These are phyloP conservation scores for Nannospalax galili DNA, from an alignment of 2,113 vertebrate species.

Conservation along the genomic window DNA sequence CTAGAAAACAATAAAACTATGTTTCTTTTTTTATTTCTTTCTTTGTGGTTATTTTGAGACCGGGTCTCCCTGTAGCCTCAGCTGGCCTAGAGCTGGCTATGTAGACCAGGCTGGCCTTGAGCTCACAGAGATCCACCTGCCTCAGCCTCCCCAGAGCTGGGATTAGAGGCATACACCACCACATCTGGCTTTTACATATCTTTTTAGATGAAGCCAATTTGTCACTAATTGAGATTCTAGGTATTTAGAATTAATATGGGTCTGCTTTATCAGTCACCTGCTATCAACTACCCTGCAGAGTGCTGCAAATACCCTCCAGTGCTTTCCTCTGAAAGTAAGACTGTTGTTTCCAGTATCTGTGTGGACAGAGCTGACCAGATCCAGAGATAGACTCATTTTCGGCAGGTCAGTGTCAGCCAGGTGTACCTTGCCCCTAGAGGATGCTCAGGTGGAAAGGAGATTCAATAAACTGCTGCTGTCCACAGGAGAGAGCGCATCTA, in stretches of 20 bases:
- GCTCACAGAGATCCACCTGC: no score
- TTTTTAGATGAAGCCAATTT: slow-evolving; percentile 42
- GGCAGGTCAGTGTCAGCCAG: neutral
- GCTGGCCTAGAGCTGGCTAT: no score
- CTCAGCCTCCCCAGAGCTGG: no score
- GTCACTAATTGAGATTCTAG: neutral
- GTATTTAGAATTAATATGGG: rapidly evolving
- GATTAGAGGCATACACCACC: no score
- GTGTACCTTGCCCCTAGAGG: rapidly evolving
- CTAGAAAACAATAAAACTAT: neutral
- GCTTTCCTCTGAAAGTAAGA: neutral
- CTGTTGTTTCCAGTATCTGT: neutral
- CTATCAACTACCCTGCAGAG: neutral
- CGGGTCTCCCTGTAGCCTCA: no score
- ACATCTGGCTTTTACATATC: no score
- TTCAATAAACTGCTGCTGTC: neutral
- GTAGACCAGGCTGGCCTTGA: no score
- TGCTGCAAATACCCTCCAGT: no score
- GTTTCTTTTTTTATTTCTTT: no score
- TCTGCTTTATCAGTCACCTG: neutral
- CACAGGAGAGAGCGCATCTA: neutral
- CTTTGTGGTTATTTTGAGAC: no score
- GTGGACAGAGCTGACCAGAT: rapidly evolving
- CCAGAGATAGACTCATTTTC: rapidly evolving
- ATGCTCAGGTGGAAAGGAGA: rapidly evolving